Evolutionary conservation across 2,113 vertebrate species (phyloP).

Genomic region (Calyptomena viridis): DNA sequence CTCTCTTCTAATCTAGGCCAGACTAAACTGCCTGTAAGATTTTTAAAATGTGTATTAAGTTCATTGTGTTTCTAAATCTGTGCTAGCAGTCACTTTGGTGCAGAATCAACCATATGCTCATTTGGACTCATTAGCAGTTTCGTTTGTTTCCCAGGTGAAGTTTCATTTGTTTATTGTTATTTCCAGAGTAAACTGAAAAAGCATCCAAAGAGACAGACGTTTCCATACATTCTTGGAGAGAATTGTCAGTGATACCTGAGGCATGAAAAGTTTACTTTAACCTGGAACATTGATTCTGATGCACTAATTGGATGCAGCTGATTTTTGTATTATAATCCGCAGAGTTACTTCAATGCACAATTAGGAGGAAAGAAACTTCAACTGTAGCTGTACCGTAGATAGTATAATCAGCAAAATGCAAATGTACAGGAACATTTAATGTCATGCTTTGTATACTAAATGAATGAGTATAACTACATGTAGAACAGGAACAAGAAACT

Average conservation of each 20-base stretch:
- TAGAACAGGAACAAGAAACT: neutral
- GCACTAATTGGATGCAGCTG: neutral
- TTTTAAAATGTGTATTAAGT: neutral
- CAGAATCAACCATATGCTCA: accelerated
- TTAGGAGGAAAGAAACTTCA: neutral
- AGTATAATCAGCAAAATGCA: neutral
- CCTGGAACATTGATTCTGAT: neutral
- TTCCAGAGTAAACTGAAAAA: neutral
- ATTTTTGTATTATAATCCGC: neutral
- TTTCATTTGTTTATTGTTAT: neutral
- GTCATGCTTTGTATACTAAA: neutral
- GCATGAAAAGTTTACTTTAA: slow-evolving; percentile 23
- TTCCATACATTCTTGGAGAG: neutral
- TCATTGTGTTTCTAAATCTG: neutral
- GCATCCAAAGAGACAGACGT: neutral
- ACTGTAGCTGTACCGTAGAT: neutral
- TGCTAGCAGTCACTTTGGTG: neutral
- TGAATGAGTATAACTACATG: neutral
- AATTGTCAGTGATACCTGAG: neutral
- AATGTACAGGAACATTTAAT: neutral
- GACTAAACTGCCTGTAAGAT: neutral
- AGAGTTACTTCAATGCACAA: neutral
- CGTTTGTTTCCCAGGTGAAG: neutral
- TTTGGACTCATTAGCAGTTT: neutral
- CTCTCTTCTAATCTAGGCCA: neutral